Conservation (phyloP, 2,113 vertebrate species). For the Periophthalmus modestus region DNA sequence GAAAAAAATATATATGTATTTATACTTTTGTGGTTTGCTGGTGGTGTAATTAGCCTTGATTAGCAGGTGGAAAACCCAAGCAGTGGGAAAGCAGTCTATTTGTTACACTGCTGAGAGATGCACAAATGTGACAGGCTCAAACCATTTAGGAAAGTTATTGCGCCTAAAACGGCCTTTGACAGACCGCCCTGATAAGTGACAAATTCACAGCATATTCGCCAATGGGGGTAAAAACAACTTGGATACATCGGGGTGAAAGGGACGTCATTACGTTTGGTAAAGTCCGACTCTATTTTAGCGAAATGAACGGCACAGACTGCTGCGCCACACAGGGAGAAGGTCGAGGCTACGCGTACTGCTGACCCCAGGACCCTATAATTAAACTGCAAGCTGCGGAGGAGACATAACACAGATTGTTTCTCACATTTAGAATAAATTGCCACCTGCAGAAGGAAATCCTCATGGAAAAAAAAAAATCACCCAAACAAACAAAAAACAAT, state of each 20-base stretch:
- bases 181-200: conserved; percentile 51
- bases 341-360: conserved; percentile 48
- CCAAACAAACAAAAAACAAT: neutral
- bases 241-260: conserved; percentile 63
- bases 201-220: conserved; percentile 58
- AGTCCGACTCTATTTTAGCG: conserved; percentile 70
- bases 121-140: conserved; percentile 55
- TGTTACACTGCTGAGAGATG: conserved; percentile 46
- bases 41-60: conserved; percentile 57
- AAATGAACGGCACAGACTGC: conserved; percentile 45
- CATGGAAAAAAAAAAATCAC: neutral
- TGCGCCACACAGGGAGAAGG: conserved; percentile 75
- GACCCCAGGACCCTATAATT: conserved; percentile 65
- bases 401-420: conserved; percentile 52
- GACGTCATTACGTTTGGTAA: conserved; percentile 42
- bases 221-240: conserved; percentile 68
- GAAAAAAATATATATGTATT: conserved; percentile 3
- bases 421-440: conserved; percentile 26
- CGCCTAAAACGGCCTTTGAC: conserved; percentile 50
- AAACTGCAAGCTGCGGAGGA: conserved; percentile 49
- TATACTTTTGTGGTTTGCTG: conserved; percentile 35
- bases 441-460: conserved; percentile 17
- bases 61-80: conserved; percentile 42
- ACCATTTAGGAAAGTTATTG: conserved; percentile 61
- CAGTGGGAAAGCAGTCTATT: conserved; percentile 43